These are phyloP conservation scores for Geopemphigus sp. DNA, from an alignment of 1,140 invertebrate genomes.

Conservation along the genomic window DNA sequence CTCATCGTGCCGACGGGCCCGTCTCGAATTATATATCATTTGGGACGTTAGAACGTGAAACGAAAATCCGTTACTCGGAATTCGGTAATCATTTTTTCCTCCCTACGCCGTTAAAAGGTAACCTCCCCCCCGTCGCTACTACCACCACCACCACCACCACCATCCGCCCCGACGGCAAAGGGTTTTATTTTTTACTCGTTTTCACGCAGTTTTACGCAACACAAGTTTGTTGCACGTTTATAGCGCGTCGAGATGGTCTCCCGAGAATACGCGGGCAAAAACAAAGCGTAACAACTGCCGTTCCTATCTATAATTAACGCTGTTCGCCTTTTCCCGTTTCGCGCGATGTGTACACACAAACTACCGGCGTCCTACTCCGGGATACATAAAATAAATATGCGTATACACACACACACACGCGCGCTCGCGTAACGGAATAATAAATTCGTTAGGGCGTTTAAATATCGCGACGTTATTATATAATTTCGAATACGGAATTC, in stretches of 20 bases:
- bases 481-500: too few species aligned
- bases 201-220: background rate
- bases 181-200: too few species aligned
- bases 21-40: too few species aligned
- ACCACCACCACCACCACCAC: too few species aligned
- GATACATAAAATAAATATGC: background rate
- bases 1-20: too few species aligned
- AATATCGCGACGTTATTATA: too few species aligned
- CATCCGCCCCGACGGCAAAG: too few species aligned
- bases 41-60: too few species aligned
- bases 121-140: too few species aligned
- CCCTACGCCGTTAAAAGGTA: too few species aligned
- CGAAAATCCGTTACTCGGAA: background rate
- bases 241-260: slow-evolving; percentile 25
- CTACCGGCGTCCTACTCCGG: too few species aligned
- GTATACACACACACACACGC: background rate
- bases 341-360: background rate
- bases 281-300: slow-evolving; percentile 30
- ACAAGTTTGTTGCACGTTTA: slow-evolving; percentile 43
- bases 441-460: background rate
- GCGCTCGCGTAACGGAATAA: background rate
- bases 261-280: background rate
- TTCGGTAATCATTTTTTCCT: background rate
- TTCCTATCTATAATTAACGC: slow-evolving; percentile 45
- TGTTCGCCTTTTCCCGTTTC: slow-evolving; percentile 11